Base-by-base conservation (phyloP, 1,140 invertebrate species). In the Teleogryllus occipitalis region DNA sequence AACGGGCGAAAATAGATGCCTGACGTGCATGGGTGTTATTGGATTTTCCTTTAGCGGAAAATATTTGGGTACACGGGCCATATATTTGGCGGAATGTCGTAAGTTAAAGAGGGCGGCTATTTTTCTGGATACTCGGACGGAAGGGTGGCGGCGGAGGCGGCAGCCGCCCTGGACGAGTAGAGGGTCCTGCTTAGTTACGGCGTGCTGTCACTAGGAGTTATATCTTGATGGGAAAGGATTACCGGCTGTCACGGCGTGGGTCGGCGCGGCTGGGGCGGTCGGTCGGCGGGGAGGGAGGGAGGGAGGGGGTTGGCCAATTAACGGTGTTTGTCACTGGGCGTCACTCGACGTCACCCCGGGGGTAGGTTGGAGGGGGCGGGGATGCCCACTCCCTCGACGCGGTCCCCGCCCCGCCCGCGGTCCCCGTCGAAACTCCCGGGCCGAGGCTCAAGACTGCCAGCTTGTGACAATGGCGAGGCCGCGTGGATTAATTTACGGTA, bases 151-250 rank as follows among this genome's bases (percentile, higher is more conserved):
- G 54, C 54, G 54, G 10, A 7, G 54, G 18, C 54, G 54, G 54
- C 54, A 7, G 54, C 54, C 1, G 54, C 18, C 54, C 54, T 18
- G 54, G 18, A 18, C 54, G 10, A 18, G 54, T 1, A 2, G 18
- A 2, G 18, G 10, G 54, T 65, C 54, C 49, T 54, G 54, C 54
- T 65, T 65, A 65, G 54, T 65, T 65, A 65, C 54, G 54, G 54
- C 2, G 54, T 8, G 54, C 54, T 65, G 54, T 65, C 2, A 2
- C 10, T 65, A 18, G 54, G 7, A 65, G 54, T 65, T 65, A 65
- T 65, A 65, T 65, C 54, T 65, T 65, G 49, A 54, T 65, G 54
- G 54, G 54, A 65, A 65, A 65, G 54, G 54, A 65, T 65, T 65
- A 65, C 54, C 54, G 1, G 54, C 2, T 7, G 54, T 65, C 54